These are phyloP conservation scores for Netelia fuscicornis DNA, from an alignment of 2,888 invertebrate genomes.

Conservation along the genomic window DNA sequence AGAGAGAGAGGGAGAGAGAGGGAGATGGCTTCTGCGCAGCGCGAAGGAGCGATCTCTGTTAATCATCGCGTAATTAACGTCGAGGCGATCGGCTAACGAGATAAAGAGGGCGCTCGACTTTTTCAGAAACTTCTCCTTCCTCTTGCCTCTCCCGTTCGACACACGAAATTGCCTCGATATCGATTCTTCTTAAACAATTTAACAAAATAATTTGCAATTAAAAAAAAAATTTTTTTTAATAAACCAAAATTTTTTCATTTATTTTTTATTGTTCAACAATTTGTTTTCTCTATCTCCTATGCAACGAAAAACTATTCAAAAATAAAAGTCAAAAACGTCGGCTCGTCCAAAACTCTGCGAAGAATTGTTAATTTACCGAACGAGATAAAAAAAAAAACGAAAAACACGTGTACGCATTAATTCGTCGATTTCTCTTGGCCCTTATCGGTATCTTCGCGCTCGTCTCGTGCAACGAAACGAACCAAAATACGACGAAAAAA, in stretches of 20 bases:
- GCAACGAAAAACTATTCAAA: too few relatives aligned
- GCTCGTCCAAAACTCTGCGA: neutral
- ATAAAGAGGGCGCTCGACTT: conserved; percentile 75
- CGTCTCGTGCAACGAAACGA: neutral
- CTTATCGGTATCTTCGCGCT: conserved; percentile 46
- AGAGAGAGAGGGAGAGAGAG: neutral
- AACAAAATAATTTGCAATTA: too few relatives aligned
- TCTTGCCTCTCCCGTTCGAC: neutral
- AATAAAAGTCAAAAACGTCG: too few relatives aligned
- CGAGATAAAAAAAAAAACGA: neutral
- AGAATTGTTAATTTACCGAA: neutral
- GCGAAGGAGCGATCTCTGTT: conserved; percentile 84
- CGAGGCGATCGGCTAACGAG: conserved; percentile 84
- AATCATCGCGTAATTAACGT: conserved; percentile 84
- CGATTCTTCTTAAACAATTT: too few relatives aligned
- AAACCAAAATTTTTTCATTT: too few relatives aligned
- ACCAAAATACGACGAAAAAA: conserved; percentile 13
- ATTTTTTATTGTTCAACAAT: too few relatives aligned
- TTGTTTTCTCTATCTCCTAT: too few relatives aligned
- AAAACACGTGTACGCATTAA: neutral
- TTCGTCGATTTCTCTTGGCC: conserved; percentile 13
- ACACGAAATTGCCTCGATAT: neutral
- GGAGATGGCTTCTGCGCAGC: conserved; percentile 59
- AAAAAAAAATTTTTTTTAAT: too few relatives aligned
- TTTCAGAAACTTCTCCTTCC: conserved; percentile 44